Evolutionary conservation across 1,140 invertebrate genomes (phyloP).

Genomic region (Polypedilum pembai): DNA sequence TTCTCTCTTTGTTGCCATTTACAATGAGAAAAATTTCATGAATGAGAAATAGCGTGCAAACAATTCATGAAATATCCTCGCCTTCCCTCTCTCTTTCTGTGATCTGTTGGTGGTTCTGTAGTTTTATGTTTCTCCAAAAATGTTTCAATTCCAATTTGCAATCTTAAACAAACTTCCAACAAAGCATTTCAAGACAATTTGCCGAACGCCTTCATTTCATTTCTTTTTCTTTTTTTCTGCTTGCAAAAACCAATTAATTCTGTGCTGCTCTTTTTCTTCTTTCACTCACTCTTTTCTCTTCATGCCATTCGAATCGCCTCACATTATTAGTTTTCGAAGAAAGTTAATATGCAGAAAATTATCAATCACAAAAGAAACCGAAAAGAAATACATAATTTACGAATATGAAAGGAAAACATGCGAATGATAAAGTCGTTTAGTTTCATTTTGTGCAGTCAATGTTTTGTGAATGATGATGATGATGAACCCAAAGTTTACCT

Average conservation of each 20-base stretch:
- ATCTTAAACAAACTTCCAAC: not conserved
- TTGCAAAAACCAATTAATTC: constrained; percentile 15
- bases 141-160: constrained; percentile 13
- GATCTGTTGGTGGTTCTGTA: not conserved
- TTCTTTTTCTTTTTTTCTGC: not conserved
- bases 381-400: not conserved
- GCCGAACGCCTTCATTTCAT: constrained; percentile 15
- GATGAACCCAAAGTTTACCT: too few relatives aligned
- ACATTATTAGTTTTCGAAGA: constrained; percentile 8
- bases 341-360: constrained; percentile 26
- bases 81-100: not conserved
- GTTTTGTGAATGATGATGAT: too few relatives aligned
- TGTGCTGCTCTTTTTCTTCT: not conserved
- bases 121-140: not conserved
- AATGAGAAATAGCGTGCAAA: not conserved
- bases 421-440: not conserved
- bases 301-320: not conserved
- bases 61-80: not conserved
- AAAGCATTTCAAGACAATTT: not conserved
- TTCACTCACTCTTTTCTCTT: not conserved
- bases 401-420: constrained; percentile 1
- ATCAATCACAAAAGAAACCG: constrained; percentile 11
- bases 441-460: not conserved
- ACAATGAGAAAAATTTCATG: not conserved
- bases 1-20: not conserved